Base-by-base conservation (phyloP, 2,888 invertebrate species). In the Cacoxenus indagator region DNA sequence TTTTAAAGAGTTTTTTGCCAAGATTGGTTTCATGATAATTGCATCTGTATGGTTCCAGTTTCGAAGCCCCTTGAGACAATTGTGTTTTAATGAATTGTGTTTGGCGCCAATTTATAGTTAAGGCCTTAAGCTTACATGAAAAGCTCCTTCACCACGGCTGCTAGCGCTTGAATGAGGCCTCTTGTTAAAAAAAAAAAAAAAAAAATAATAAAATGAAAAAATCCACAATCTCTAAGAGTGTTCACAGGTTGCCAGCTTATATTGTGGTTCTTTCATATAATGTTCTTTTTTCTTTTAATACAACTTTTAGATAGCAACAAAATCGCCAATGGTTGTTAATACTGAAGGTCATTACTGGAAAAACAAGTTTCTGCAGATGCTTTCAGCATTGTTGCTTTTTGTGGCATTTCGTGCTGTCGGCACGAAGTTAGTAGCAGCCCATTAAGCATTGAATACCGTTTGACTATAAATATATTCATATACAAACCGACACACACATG, bases 301-400 rank as follows among this genome's bases (percentile, higher is more conserved):
- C 22, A 54, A 54, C 1, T 14, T 14, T 71, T 75, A 24, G 76
- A 62, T 14, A 61, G n/a, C 6, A 57, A 55, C n/a, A 64, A 45
- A 14, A 65, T 37, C 37, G 14, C 5, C 9, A 4, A 11, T 37
- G 37, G 37, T 37, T 37, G 46, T 48, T 48, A 72, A 72, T 74
- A 81, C 67, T 75, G 84, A 82, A 82, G 82, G 82, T 82, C 82
- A 83, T 83, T 82, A 83, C 82, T 82, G 81, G 82, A 76, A 82
- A 83, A 82, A 82, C 84, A 77, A 77, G 82, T 82, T 83, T 67
- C 68, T 54, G 43, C 45, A 17, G 37, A 37, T 37, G 37, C 37
- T 37, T 37, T 37, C 37, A 37, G 14, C 37, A 37, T 37, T 37
- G 14, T 14, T n/a, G n/a, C 8, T 37, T 37, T 37, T 8, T 11